Conservation (phyloP, 2,888 invertebrate species). For the Eurois occulta region DNA sequence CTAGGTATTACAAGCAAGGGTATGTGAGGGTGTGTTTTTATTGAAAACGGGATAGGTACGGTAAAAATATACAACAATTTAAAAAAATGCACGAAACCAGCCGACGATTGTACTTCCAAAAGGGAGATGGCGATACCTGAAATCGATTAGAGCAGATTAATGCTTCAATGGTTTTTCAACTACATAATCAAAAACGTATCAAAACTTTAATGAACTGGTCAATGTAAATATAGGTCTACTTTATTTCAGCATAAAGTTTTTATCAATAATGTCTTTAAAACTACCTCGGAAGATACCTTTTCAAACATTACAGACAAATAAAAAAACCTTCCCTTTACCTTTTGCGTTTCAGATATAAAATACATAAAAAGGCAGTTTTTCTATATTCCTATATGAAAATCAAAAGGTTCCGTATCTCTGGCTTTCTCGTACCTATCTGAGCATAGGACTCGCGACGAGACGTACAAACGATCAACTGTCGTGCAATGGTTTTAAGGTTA, state of each 20-base stretch:
- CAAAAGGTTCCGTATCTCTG: conserved; percentile 39
- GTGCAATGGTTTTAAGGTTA: conserved; percentile 41
- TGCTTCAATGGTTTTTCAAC: neutral
- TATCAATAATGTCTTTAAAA: neutral
- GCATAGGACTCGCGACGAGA: conserved; percentile 8
- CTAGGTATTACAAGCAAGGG: neutral
- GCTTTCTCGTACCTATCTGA: conserved; percentile 9
- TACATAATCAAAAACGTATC: neutral
- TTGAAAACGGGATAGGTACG: neutral
- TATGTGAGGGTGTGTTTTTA: neutral
- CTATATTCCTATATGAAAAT: neutral
- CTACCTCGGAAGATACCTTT: neutral
- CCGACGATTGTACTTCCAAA: neutral
- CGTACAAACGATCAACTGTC: conserved; percentile 40
- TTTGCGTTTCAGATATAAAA: neutral
- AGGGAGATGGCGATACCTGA: neutral
- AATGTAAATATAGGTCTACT: neutral
- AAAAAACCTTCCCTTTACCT: neutral
- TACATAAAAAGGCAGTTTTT: neutral
- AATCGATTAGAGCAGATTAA: neutral
- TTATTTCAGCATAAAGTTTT: neutral
- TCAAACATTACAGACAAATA: no score
- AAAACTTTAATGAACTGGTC: neutral
- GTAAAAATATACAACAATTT: neutral
- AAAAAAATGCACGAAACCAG: neutral